Conservation (phyloP, 2,113 vertebrate species). For the Arvicanthis niloticus region DNA sequence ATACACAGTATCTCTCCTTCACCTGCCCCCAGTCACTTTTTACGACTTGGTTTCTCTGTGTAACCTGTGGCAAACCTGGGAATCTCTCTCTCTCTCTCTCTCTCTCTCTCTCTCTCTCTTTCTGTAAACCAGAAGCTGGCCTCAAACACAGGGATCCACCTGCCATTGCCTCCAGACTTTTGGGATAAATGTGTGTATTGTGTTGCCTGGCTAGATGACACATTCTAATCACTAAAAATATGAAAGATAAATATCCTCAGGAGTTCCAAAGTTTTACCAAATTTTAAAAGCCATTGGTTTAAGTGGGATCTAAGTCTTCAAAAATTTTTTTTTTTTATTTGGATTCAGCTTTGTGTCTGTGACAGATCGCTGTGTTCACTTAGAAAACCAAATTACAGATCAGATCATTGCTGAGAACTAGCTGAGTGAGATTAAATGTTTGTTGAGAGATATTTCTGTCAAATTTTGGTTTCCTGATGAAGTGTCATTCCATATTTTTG, state of each 20-base stretch:
- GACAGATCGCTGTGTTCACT: conserved; percentile 61
- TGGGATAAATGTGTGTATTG: too few relatives aligned
- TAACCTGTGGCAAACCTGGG: too few relatives aligned
- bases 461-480: conserved; percentile 69
- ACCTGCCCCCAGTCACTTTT: too few relatives aligned
- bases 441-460: conserved; percentile 77
- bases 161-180: too few relatives aligned
- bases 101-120: too few relatives aligned
- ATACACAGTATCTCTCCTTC: too few relatives aligned
- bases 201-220: not conserved
- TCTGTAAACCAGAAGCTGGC: too few relatives aligned
- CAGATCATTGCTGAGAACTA: conserved; percentile 71
- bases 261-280: too few relatives aligned
- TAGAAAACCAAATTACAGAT: conserved; percentile 78
- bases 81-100: too few relatives aligned
- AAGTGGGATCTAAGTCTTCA: not conserved
- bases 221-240: not conserved
- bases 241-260: not conserved
- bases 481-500: conserved; percentile 39
- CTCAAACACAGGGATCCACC: too few relatives aligned
- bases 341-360: not conserved
- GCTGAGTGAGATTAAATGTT: conserved; percentile 73
- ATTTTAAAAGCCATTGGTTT: conserved; percentile 42
- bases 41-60: too few relatives aligned
- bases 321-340: conserved; percentile 21